Evolutionary conservation across 2,797 vertebrate genomes (phyloP).

Genomic region (Cuculus canorus): DNA sequence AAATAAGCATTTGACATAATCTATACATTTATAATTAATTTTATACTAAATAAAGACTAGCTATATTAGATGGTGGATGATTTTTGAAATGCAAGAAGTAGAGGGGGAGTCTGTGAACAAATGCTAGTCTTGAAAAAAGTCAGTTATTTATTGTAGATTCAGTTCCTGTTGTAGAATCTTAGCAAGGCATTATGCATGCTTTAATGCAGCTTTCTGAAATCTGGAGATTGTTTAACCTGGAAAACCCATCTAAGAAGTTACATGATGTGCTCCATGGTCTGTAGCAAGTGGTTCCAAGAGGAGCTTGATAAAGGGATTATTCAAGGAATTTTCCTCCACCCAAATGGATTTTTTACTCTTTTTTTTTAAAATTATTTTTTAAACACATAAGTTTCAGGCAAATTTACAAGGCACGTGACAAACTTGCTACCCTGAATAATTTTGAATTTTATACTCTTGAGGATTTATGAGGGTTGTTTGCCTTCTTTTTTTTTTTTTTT

Average conservation of each 20-base stretch:
- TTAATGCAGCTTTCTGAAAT: not conserved
- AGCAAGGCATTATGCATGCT: not conserved
- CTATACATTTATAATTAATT: not conserved
- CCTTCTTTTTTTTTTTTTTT: not conserved
- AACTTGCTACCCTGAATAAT: not conserved
- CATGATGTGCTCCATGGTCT: not conserved
- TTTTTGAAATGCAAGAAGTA: not conserved
- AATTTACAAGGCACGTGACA: not conserved
- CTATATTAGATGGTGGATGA: not conserved
- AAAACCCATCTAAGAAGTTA: not conserved
- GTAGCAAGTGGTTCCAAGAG: not conserved
- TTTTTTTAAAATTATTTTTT: not conserved
- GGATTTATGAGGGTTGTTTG: not conserved
- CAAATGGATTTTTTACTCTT: not conserved
- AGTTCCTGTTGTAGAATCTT: not conserved
- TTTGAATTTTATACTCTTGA: not conserved
- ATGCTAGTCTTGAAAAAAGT: not conserved
- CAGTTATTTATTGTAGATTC: not conserved
- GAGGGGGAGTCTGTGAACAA: not conserved
- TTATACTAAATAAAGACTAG: not conserved
- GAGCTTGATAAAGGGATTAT: not conserved
- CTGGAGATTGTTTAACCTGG: not conserved
- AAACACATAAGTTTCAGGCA: not conserved
- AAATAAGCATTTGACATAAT: not conserved
- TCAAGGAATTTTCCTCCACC: not conserved